Percentiles rank a stretch among this genome's conserved stretches.
These are phyloP conservation scores for Smittia sp. DNA, from an alignment of 2,888 invertebrate species.

Conservation along the genomic window DNA sequence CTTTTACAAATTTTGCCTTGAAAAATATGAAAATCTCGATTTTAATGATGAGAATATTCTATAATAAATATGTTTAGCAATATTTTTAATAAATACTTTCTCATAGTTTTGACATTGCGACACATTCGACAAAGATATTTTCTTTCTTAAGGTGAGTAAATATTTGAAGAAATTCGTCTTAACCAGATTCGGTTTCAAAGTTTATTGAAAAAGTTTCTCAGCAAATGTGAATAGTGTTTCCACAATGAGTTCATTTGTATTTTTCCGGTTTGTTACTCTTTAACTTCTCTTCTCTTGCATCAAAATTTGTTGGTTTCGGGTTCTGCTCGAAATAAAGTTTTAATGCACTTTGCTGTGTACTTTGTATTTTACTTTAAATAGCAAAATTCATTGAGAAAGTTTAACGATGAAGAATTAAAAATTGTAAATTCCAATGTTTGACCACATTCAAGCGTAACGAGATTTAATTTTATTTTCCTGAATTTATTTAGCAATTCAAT, in stretches of 20 bases:
- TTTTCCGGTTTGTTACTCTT: slow-evolving; percentile 16
- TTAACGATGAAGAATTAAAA: slow-evolving; percentile 39
- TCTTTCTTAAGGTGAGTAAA: neutral
- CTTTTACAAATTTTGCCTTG: too few relatives aligned
- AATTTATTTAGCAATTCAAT: slow-evolving; percentile 2
- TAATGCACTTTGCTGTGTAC: slow-evolving; percentile 37
- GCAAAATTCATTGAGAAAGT: too few relatives aligned
- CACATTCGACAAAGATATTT: neutral
- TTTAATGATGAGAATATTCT: neutral
- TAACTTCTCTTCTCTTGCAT: neutral
- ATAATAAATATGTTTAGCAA: neutral
- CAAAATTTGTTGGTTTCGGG: neutral
- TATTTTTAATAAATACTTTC: neutral
- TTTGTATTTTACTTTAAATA: neutral
- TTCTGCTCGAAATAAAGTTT: neutral
- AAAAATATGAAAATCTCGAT: too few relatives aligned
- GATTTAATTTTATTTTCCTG: neutral
- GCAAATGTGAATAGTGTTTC: neutral
- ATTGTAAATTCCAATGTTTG: slow-evolving; percentile 40
- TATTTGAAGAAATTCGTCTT: neutral
- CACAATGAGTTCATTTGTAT: slow-evolving; percentile 2
- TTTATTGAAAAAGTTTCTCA: neutral
- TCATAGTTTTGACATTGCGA: neutral
- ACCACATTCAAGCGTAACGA: slow-evolving; percentile 12
- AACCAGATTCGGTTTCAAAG: neutral